Base-by-base conservation (phyloP, 2,113 vertebrate genomes). In the Zonotrichia leucophrys region DNA sequence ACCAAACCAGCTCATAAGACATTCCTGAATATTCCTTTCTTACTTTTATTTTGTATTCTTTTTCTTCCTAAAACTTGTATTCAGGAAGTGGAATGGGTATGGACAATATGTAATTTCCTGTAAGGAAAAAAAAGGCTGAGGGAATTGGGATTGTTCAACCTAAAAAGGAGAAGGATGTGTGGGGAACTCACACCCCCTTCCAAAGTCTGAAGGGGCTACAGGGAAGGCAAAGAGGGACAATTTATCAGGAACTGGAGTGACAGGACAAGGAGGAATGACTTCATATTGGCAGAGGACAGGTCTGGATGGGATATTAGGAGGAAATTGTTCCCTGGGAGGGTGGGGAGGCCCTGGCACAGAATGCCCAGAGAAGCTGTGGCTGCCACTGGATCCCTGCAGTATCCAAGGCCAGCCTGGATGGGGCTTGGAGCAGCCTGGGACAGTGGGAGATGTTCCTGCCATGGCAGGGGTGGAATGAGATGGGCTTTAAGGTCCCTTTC, bases 261-360 rank as follows among this genome's bases (percentile, higher is more conserved):
- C 39, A 62, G 64, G 8, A n/a, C 11, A 22, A 25, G 14, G 6
- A 31, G 15, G 7, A 56, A 72, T 72, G 20, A 23, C 4, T 79
- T 35, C n/a, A 2, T 3, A 64, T 0, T 64, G 58, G 2, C 35
- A 72, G 24, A 70, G 21, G 24, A 3, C 27, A 47, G 24, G 16
- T 1, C 6, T 41, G 11, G 24, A 16, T 47, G 20, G 5, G 25
- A 49, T 19, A 1, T 35, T 33, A 3, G 50, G 42, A 2, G 5
- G 42, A 4, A 73, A 73, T 42, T 64, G 10, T 31, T 50, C 25
- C 42, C 49, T 63, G 67, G 2, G 0, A 88, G 30, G 24, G 42
- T 72, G 41, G 16, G 12, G 0, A 79, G 66, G 20, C 11, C 31
- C 75, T 41, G 75, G 58, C 42, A 31, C 42, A n/a, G n/a, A n/a